Base-by-base conservation (phyloP, 2,113 vertebrate genomes). In the Elaphurus davidianus region DNA sequence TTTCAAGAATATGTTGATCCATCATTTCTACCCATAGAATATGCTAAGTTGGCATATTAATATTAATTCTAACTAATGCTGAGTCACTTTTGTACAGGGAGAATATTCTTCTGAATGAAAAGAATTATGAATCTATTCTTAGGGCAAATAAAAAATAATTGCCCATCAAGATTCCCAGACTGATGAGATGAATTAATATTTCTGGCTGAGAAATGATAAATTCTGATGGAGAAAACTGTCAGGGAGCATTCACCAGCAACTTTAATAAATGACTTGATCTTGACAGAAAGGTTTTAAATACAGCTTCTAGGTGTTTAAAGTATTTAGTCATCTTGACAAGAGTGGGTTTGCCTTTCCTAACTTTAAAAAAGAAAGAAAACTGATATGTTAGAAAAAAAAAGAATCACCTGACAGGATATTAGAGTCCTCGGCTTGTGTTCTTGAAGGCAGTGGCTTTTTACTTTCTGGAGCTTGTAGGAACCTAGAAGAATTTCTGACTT, bases 21-120 rank as follows among this genome's bases (percentile, higher is more conserved):
- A 96, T n/a, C 47, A 82, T 64, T 79, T 94, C 92, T n/a, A 47
- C 93, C 94, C 96, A 52, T 93, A 74, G 40, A 95, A 95, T 82
- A 54, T 78, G 45, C 94, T 98, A 87, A 86, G 54, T 91, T 98
- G 95, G 47, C 91, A 86, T 96, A 93, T 97, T 94, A 97, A 95
- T 98, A 98, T 87, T 50, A 96, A 57, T 93, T 95, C 33, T 96
- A 90, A 90, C 79, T 90, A 97, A 97, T 98, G 82, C 90, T 98
- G 96, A 98, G 96, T 98, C 97, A 98, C 89, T 98, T 97, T 98
- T 98, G 60, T 98, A 76, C 59, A 87, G 30, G 92, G 3, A 28
- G n/a, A 97, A 23, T 97, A 95, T 97, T 97, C 97, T 98, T 96
- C 97, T 97, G 82, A 98, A 95, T 98, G 90, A 87, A 93, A 98